Evolutionary conservation across 2,797 vertebrate genomes (phyloP).

Genomic region (Diplodus sargus): DNA sequence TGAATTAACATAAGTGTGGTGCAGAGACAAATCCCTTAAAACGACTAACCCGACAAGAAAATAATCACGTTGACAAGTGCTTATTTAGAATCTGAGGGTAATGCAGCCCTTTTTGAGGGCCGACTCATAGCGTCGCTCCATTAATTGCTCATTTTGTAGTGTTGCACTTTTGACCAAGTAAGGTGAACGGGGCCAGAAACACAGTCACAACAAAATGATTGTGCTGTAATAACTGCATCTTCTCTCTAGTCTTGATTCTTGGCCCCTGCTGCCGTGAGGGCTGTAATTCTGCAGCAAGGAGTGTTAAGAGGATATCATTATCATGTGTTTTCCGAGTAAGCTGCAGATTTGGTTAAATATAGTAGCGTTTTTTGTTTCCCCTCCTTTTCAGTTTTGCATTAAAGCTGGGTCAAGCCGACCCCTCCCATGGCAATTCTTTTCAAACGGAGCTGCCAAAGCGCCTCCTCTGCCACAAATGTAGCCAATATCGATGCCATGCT

Average conservation of each 20-base stretch:
- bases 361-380: conserved; percentile 80
- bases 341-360: conserved; percentile 89
- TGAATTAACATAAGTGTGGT: conserved; percentile 51
- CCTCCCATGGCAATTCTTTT: conserved; percentile 85
- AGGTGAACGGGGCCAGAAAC: conserved; percentile 78
- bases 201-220: conserved; percentile 78
- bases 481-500: conserved; percentile 87
- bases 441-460: conserved; percentile 84
- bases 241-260: conserved; percentile 80
- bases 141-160: conserved; percentile 81
- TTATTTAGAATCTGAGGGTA: conserved; percentile 64
- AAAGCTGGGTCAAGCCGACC: conserved; percentile 87
- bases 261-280: conserved; percentile 75
- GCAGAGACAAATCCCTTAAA: conserved; percentile 56
- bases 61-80: conserved; percentile 69
- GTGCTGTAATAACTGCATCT: conserved; percentile 76
- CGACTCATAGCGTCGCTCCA: conserved; percentile 56
- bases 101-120: conserved; percentile 49
- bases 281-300: conserved; percentile 84
- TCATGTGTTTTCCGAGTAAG: conserved; percentile 86
- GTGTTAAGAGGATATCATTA: conserved; percentile 89
- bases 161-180: conserved; percentile 74
- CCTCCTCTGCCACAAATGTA: conserved; percentile 83
- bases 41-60: conserved; percentile 55
- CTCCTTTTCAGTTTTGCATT: conserved; percentile 82